Base-by-base conservation (phyloP, 2,797 vertebrate genomes). In the Alauda arvensis region DNA sequence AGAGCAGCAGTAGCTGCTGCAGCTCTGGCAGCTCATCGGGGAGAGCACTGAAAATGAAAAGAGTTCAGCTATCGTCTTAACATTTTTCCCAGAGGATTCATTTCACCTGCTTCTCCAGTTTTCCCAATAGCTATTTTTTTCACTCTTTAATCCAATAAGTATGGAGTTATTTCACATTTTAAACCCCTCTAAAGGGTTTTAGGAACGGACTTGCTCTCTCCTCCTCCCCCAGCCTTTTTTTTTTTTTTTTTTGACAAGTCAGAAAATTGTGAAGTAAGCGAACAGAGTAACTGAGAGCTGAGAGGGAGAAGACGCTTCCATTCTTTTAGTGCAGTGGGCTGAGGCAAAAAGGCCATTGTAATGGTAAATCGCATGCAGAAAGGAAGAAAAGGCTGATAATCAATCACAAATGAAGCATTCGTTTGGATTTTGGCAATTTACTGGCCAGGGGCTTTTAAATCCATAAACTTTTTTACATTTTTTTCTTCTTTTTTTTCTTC, bases 291-390 rank as follows among this genome's bases (percentile, higher is more conserved):
- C 88, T 66, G 88, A 87, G 93, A 84, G 87, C 75, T 11, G 72
- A 90, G 93, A 90, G 86, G 71, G 74, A 85, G 94, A 95, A 94
- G 94, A 96, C 79, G 94, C 95, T 96, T 93, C 86, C 96, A 95
- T 98, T 98, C 98, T 98, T 97, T 94, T 89, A 93, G 97, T 96
- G 96, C 98, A 97, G 93, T 97, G 97, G 97, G 96, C 98, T 98
- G 97, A 96, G 96, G 96, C 96, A 97, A 97, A 96, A 97, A 97
- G 96, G 74, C 97, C 96, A 98, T 98, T 99, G 98, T 99, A 97
- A 99, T 99, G 98, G 97, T 98, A 98, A 99, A 98, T 96, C 90
- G 93, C 97, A 95, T 83, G 96, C 88, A 81, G 96, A 92, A 96
- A 96, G 95, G 96, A 96, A 97, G 97, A 92, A 97, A 96, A 94